Evolutionary conservation across 2,888 invertebrate species (phyloP), one percentile per base, ranked within the genome.

Genomic region (Lycaena phlaeas): DNA sequence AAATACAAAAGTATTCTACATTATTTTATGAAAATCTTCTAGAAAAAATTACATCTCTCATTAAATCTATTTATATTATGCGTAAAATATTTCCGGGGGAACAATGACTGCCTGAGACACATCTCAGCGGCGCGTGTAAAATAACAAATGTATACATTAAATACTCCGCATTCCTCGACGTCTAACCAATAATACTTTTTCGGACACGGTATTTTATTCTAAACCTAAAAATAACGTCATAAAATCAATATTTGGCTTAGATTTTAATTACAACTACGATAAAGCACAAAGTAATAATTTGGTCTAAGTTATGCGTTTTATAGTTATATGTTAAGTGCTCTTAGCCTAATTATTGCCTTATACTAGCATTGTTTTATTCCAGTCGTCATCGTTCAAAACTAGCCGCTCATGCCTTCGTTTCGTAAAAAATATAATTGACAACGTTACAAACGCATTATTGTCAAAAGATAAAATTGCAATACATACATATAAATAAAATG

Each of bases 161-260:
- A 84, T 81, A 84, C 64, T 65, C 69, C 69, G 68, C 73, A 57
- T 54, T 60, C 62, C 61, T 60, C 62, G 54, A 59, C 68, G 59
- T 61, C 61, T 64, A 62, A 57, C 59, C 69, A 67, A 69, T 84
- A 84, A 82, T 81, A 82, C 82, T 82, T 78, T 66, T 66, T 68
- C 69, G 74, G 74, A 73, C 68, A 72, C 67, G 61, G 64, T 64
- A 59, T 60, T 71, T 66, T 61, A 50, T 58, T 60, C 66, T 73
- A 75, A 70, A 64, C 62, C 68, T 75, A 78, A 54, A n/a, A 56
- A 53, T 72, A 75, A 74, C 68, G 64, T 73, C 64, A 72, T 78
- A 70, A 76, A 81, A 76, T 77, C 81, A 82, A 84, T 84, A 79
- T 84, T 84, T 84, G 84, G 84, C 84, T 82, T 84, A 84, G 69